Base-by-base conservation (phyloP, 2,797 vertebrate genomes). In the Yasuhikotakia modesta region DNA sequence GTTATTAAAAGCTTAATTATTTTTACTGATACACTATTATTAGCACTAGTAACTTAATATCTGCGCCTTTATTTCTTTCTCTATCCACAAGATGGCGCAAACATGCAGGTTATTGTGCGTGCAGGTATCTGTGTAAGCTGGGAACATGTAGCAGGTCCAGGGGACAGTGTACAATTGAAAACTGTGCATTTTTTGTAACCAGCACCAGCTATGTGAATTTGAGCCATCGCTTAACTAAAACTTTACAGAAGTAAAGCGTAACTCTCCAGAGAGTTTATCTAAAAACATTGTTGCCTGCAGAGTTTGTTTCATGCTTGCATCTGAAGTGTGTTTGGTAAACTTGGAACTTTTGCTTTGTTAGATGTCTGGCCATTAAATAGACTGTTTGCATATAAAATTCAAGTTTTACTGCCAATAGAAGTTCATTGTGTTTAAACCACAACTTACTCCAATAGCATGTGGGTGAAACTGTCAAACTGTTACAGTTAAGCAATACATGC, bases 51-150 rank as follows among this genome's bases (percentile, higher is more conserved):
- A 39, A 39, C 19, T 0, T 1, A 30, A 55, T n/a, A n/a, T 24
- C 50, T 55, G 35, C 45, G 32, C 63, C 22, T 73, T 50, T 32
- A 17, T 61, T 21, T 22, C 14, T 60, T 39, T 68, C 58, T 43
- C 55, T 52, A 13, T 70, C 89, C 92, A 89, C 88, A 88, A 93
- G 92, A 88, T 91, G 92, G 90, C 83, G 81, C 68, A 69, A 79
- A 86, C 66, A 83, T 79, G 83, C 86, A 86, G 78, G 70, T 79
- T 70, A 83, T 24, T 80, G 64, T 30, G 7, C 45, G 48, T 6
- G 78, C 81, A 45, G 50, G 70, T 52, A 70, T 74, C 70, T 80
- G 80, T 79, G 68, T 77, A 76, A 76, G 52, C 69, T 55, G 76
- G 76, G 81, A 73, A 83, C 86, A 80, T 63, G 66, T 70, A 86